Evolutionary conservation across 2,888 invertebrate species (phyloP).

Genomic region (Rotaria magnacalcarata): DNA sequence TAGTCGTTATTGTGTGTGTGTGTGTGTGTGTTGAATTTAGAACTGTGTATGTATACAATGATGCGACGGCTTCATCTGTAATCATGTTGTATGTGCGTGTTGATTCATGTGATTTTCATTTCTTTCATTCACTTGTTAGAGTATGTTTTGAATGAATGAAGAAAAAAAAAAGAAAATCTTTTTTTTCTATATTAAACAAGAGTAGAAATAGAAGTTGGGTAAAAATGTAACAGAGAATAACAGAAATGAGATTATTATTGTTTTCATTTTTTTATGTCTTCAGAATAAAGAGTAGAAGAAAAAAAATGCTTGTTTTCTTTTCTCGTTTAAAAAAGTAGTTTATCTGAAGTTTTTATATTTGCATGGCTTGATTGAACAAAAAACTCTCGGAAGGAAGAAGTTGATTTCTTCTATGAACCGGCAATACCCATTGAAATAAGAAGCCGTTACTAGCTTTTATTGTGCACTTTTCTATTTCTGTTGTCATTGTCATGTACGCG

Average conservation of each 20-base stretch:
- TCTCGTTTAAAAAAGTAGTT: not conserved
- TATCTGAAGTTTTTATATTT: not conserved
- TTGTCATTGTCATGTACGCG: constrained; percentile 12
- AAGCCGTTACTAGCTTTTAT: not conserved
- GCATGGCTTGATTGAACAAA: not conserved
- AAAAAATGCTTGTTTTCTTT: constrained; percentile 2
- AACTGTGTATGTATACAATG: not conserved
- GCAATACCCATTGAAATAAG: not conserved
- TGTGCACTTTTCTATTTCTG: not conserved
- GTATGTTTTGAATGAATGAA: constrained; percentile 3
- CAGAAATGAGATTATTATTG: not conserved
- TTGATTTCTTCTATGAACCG: constrained; percentile 5
- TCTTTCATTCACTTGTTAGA: not conserved
- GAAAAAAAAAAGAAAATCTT: not conserved
- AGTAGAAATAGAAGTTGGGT: not conserved
- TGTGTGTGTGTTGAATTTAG: not conserved
- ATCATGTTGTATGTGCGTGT: constrained; percentile 16
- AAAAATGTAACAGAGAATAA: not conserved
- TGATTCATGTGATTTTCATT: constrained; percentile 22
- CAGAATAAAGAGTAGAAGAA: not conserved
- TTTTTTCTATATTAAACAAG: not conserved
- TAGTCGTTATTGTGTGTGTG: not conserved
- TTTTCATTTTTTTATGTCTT: not conserved
- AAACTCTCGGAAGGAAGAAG: constrained; percentile 13
- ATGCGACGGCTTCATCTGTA: constrained; percentile 15